These are phyloP conservation scores for Phoxinus phoxinus DNA, from an alignment of 2,113 vertebrate genomes.

Conservation along the genomic window DNA sequence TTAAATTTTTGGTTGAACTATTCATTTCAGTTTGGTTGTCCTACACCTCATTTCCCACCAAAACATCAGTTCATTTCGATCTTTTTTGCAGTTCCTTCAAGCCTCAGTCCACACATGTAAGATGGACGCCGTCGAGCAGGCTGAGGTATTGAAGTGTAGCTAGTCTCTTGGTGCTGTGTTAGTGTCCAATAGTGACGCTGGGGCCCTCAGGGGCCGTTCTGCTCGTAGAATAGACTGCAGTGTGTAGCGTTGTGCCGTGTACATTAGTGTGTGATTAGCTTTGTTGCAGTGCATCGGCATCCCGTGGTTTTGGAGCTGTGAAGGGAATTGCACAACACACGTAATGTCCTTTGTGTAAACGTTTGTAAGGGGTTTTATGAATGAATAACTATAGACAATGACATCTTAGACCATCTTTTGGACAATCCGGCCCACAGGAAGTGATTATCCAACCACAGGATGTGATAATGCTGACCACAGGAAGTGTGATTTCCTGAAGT, in stretches of 20 bases:
- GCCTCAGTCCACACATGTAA: slow-evolving; percentile 73
- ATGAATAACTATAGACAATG: background rate
- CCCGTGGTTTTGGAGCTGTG: background rate
- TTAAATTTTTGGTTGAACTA: too few relatives aligned
- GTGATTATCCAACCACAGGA: slow-evolving; percentile 68
- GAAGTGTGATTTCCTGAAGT: slow-evolving; percentile 59
- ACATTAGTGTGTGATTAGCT: background rate
- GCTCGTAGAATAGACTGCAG: slow-evolving; percentile 21
- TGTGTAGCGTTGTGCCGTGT: background rate
- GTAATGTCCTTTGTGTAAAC: background rate
- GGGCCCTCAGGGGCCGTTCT: background rate
- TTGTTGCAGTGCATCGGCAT: slow-evolving; percentile 12
- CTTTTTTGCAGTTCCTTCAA: slow-evolving; percentile 77
- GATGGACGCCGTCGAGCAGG: slow-evolving; percentile 75
- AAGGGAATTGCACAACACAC: background rate
- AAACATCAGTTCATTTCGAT: background rate
- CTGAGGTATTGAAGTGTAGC: slow-evolving; percentile 74
- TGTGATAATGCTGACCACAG: slow-evolving; percentile 72
- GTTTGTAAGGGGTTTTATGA: slow-evolving; percentile 3
- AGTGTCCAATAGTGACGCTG: background rate
- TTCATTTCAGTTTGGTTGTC: too few relatives aligned
- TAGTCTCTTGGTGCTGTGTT: slow-evolving; percentile 20
- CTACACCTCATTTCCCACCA: background rate
- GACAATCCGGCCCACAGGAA: slow-evolving; percentile 56
- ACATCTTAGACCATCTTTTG: too few relatives aligned